phyloP scores from a whole-genome alignment of 2,888 invertebrate species.

The Suillia variegata region DNA sequence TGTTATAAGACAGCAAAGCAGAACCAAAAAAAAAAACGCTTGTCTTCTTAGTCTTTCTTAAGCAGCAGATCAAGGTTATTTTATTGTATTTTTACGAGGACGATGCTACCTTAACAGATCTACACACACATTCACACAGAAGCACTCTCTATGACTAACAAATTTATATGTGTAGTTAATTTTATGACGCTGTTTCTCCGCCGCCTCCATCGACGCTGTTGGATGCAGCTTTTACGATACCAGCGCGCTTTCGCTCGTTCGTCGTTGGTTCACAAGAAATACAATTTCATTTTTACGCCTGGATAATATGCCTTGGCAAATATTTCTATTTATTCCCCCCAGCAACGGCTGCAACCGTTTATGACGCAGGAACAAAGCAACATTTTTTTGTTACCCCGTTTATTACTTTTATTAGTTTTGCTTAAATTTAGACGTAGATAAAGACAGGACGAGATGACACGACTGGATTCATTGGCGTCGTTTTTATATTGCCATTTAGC shows the following conservation, averaged over 20 bases:
- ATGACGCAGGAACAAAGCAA: background rate
- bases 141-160: slow-evolving; percentile 7
- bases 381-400: too few species aligned
- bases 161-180: background rate
- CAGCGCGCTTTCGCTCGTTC: background rate
- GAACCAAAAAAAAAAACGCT: background rate
- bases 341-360: background rate
- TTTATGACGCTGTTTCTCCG: background rate
- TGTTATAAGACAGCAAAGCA: background rate
- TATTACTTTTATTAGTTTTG: too few species aligned
- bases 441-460: too few species aligned
- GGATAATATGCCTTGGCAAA: slow-evolving; percentile 11
- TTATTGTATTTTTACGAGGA: background rate
- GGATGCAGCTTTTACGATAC: background rate
- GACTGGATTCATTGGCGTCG: too few species aligned
- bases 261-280: background rate
- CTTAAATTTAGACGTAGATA: too few species aligned
- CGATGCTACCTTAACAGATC: background rate
- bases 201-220: background rate
- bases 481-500: background rate
- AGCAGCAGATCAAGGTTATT: background rate
- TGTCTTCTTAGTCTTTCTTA: background rate
- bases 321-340: slow-evolving; percentile 16
- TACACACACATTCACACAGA: slow-evolving; percentile 11
- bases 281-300: slow-evolving; percentile 9